Base-by-base conservation (phyloP, 2,113 vertebrate species). In the Anas platyrhynchos region DNA sequence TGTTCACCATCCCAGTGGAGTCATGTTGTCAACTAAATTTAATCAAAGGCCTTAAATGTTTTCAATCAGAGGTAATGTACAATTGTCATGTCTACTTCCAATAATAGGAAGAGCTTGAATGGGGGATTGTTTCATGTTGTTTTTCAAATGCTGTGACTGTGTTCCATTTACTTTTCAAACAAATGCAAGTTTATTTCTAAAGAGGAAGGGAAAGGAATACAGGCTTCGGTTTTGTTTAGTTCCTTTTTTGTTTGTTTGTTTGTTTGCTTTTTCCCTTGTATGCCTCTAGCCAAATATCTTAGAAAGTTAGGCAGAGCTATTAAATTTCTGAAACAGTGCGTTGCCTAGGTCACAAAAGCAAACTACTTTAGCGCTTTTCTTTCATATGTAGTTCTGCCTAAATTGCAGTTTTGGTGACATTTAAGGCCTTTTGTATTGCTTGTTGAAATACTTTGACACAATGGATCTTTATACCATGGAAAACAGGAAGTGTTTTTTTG, bases 371-470 rank as follows among this genome's bases (percentile, higher is more conserved):
- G 22, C 62, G 31, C n/a, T 79, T 91, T 86, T 69, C 63, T 84
- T 84, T 48, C 20, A 16, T 50, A 16, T 0, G 0, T 81, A 61
- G 32, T 83, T 93, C 88, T 86, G 16, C 55, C 87, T 91, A 43
- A 75, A 65, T 48, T 85, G 43, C 63, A 73, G 26, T 56, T 93
- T 81, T 65, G 65, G 25, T 91, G 74, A 55, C 52, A 72, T 63
- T 86, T 84, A 79, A 96, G 80, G 74, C 75, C 44, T 95, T 86
- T 80, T 69, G 26, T 87, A 68, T 61, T 82, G 58, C 52, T 81
- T 75, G 43, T 73, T 36, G 20, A 73, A 95, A 67, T 75, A 83
- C 44, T 94, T 93, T 74, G 79, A 65, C 58, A 54, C 20, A 68
- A 14, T 32, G 78, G 63, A 63, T 77, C 87, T 77, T 74, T 77